phyloP scores from a whole-genome alignment of 2,113 vertebrate species.

The Cichladusa arquata region DNA sequence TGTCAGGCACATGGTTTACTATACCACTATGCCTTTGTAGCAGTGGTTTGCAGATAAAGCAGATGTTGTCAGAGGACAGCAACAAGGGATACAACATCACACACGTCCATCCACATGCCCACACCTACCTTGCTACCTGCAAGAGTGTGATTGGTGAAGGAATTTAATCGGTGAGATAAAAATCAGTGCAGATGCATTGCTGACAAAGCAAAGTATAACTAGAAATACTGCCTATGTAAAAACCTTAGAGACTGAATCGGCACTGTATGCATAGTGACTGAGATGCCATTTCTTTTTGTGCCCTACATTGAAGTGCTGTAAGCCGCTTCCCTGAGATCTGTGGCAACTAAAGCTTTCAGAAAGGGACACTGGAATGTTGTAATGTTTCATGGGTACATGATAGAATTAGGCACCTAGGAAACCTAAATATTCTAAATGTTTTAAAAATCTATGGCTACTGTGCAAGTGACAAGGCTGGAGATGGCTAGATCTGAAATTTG shows the following conservation, averaged over 20 bases:
- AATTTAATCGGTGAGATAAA: background rate
- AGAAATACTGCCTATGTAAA: background rate
- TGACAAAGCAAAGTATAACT: background rate
- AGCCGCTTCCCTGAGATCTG: background rate
- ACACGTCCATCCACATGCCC: background rate
- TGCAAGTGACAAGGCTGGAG: background rate
- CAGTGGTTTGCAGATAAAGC: background rate
- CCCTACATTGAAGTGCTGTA: background rate
- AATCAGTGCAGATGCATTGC: background rate
- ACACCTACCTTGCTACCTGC: background rate
- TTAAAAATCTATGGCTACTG: background rate
- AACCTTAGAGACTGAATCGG: fast-evolving
- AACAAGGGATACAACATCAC: background rate
- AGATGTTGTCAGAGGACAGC: background rate
- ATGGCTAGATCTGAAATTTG: background rate
- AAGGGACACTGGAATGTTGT: background rate
- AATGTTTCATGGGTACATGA: background rate
- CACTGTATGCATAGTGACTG: fast-evolving
- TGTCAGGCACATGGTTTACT: background rate
- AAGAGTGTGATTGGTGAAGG: background rate
- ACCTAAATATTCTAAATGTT: background rate
- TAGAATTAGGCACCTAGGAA: background rate
- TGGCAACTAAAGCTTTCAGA: background rate
- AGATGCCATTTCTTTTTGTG: background rate
- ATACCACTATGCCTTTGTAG: background rate